phyloP scores from a whole-genome alignment of 2,113 vertebrate species.

The Gallinago paraguaiae region DNA sequence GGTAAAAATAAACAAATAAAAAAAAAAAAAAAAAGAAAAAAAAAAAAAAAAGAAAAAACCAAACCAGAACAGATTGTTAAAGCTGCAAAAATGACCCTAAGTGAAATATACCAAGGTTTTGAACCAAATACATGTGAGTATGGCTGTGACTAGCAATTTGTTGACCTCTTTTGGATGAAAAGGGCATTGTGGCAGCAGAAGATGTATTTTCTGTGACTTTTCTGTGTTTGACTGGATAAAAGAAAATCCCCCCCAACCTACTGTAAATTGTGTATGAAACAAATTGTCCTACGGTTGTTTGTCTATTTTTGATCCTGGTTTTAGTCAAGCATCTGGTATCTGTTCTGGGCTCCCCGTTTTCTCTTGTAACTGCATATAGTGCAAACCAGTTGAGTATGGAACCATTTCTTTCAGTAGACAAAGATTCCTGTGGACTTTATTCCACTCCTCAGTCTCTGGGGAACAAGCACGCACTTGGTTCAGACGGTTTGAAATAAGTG shows the following conservation, averaged over 20 bases:
- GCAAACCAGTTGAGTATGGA: constrained; percentile 56
- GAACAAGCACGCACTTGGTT: constrained; percentile 69
- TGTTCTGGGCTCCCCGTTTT: constrained; percentile 67
- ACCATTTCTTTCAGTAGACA: constrained; percentile 41
- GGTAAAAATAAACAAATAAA: no score
- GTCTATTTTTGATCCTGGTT: constrained; percentile 68
- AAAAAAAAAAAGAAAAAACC: no score
- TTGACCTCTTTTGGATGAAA: background rate
- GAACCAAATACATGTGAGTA: constrained; percentile 25
- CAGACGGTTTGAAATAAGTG: constrained; percentile 63
- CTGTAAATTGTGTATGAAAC: constrained; percentile 79
- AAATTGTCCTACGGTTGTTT: constrained; percentile 58
- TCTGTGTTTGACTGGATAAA: constrained; percentile 48
- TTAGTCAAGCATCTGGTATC: constrained; percentile 72
- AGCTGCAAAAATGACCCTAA: constrained; percentile 6
- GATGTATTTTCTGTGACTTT: constrained; percentile 73
- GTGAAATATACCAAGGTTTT: background rate
- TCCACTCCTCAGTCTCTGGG: constrained; percentile 60
- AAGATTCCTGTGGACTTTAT: constrained; percentile 53
- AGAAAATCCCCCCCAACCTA: background rate
- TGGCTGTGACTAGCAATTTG: constrained; percentile 10
- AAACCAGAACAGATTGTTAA: background rate
- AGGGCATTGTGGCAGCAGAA: constrained; percentile 70
- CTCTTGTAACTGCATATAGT: constrained; percentile 60
- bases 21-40: no score